phyloP scores from a whole-genome alignment of 2,113 vertebrate genomes.

The Polypterus senegalus region DNA sequence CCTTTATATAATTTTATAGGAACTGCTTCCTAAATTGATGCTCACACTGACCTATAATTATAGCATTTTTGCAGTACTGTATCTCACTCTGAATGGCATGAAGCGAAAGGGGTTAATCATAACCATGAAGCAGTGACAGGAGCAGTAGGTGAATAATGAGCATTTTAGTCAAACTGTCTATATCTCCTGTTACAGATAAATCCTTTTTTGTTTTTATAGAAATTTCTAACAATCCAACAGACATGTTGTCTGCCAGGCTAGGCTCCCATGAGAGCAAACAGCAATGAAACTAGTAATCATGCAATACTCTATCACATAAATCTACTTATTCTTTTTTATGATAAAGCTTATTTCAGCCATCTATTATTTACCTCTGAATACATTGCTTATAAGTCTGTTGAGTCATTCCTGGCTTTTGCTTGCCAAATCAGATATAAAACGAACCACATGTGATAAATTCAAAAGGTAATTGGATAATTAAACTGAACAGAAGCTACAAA shows the following conservation, averaged over 20 bases:
- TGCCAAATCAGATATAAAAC: neutral
- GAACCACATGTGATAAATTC: neutral
- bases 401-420: neutral
- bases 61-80: no score
- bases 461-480: slow-evolving; percentile 1
- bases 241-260: neutral
- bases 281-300: neutral
- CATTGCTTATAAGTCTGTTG: neutral
- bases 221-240: neutral
- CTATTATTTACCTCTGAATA: neutral
- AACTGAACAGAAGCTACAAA: neutral
- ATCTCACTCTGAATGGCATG: no score
- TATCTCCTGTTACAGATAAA: slow-evolving; percentile 1
- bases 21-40: no score
- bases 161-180: neutral
- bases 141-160: neutral
- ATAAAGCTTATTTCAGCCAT: neutral
- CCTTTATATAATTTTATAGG: no score
- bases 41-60: no score
- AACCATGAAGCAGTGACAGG: neutral
- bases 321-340: neutral
- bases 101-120: neutral
- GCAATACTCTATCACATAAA: neutral
- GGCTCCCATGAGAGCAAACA: neutral
- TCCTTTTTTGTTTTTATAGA: neutral